Conservation (phyloP, 2,888 invertebrate species). For the Aquatica leii region DNA sequence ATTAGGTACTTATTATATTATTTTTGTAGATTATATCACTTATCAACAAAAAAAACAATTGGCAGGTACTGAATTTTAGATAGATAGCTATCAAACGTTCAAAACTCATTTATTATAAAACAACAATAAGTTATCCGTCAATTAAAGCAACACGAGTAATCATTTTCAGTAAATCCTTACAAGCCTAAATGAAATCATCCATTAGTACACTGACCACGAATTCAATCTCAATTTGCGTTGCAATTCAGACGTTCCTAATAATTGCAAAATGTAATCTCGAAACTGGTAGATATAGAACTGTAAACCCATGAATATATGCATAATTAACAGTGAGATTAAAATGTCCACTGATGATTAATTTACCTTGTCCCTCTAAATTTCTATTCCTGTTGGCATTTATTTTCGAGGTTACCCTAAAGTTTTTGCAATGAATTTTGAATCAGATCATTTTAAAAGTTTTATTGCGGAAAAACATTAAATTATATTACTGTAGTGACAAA, state of each 20-base stretch:
- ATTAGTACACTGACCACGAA: constrained; percentile 28
- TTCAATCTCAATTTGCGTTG: constrained; percentile 34
- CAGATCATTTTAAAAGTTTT: constrained; percentile 18
- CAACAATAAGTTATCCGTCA: constrained; percentile 16
- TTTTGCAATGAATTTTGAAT: constrained; percentile 9
- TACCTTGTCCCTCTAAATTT: constrained; percentile 32
- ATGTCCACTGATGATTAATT: constrained; percentile 46
- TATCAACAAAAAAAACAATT: too few relatives aligned
- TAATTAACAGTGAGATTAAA: constrained; percentile 48
- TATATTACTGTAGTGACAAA: too few relatives aligned
- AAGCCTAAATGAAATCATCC: constrained; percentile 30
- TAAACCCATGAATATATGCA: constrained; percentile 45
- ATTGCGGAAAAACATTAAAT: background rate
- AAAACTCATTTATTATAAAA: too few relatives aligned
- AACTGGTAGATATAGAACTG: constrained; percentile 34
- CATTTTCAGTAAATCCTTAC: constrained; percentile 25
- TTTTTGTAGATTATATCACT: too few relatives aligned
- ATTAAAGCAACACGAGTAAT: constrained; percentile 22
- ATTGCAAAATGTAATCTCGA: constrained; percentile 40
- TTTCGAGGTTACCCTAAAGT: constrained; percentile 15
- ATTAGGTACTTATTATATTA: too few relatives aligned
- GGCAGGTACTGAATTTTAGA: too few relatives aligned
- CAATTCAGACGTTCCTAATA: constrained; percentile 29
- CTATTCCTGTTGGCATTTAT: constrained; percentile 19
- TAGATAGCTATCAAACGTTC: too few relatives aligned